Evolutionary conservation across 2,113 vertebrate genomes (phyloP).

Genomic region (Indri indri): DNA sequence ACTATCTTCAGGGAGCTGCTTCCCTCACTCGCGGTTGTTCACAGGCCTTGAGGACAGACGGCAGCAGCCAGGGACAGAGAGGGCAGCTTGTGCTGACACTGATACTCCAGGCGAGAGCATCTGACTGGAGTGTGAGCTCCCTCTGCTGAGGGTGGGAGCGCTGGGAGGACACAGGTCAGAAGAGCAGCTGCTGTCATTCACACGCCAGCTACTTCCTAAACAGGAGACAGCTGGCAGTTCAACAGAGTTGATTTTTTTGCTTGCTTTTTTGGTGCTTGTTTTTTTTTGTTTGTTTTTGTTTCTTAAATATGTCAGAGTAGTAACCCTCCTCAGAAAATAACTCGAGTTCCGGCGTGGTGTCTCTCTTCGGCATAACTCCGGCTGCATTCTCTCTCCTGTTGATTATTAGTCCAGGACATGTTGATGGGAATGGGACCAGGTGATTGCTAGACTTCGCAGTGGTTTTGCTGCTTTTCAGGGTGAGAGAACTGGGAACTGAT

Average conservation of each 20-base stretch:
- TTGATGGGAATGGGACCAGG: not conserved
- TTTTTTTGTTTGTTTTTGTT: not conserved
- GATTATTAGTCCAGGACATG: not conserved
- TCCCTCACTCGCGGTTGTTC: not conserved
- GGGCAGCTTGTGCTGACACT: not conserved
- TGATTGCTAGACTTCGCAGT: not conserved
- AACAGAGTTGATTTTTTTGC: not conserved
- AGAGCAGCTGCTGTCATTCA: not conserved
- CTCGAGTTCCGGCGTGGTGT: not conserved
- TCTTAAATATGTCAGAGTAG: constrained; percentile 1
- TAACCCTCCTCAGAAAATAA: not conserved
- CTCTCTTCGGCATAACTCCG: not conserved
- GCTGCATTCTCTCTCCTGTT: not conserved
- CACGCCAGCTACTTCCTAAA: not conserved
- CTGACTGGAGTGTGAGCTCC: not conserved
- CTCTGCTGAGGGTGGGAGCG: not conserved
- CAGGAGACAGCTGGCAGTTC: not conserved
- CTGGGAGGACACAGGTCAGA: not conserved
- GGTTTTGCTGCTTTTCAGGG: constrained; percentile 15
- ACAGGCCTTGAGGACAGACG: not conserved
- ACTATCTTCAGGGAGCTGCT: constrained; percentile 2
- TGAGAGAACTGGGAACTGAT: not conserved
- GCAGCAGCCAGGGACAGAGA: not conserved
- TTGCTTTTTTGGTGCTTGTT: not conserved
- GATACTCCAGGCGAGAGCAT: not conserved